phyloP scores from a whole-genome alignment of 2,797 vertebrate species.

The Etheostoma nigrum region DNA sequence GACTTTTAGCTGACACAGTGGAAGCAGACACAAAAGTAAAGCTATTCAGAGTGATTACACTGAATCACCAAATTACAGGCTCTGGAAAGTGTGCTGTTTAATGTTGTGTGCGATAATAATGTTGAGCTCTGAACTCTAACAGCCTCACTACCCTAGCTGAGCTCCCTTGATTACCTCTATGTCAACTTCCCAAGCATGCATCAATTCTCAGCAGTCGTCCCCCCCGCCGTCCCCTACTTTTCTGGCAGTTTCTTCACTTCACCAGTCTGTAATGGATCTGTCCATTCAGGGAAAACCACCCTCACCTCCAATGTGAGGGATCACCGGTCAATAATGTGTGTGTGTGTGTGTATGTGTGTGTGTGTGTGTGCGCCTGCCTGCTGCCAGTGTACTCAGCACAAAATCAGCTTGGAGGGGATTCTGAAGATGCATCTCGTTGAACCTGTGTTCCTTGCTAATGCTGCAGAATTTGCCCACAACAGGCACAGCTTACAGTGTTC shows the following conservation, averaged over 20 bases:
- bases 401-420: constrained; percentile 63
- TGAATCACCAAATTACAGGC: constrained; percentile 37
- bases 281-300: constrained; percentile 40
- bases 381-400: constrained; percentile 29
- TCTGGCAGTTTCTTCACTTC: constrained; percentile 47
- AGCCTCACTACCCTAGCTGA: background rate
- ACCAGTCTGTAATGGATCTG: constrained; percentile 54
- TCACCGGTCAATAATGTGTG: constrained; percentile 51
- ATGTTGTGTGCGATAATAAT: constrained; percentile 29
- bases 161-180: constrained; percentile 29
- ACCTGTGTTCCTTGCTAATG: constrained; percentile 24
- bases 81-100: constrained; percentile 28
- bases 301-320: constrained; percentile 49
- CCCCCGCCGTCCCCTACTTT: background rate
- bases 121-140: constrained; percentile 21
- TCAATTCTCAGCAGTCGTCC: constrained; percentile 6
- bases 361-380: constrained; percentile 5
- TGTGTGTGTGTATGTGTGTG: background rate
- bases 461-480: constrained; percentile 57
- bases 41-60: constrained; percentile 45
- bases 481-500: constrained; percentile 43
- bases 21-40: constrained; percentile 46
- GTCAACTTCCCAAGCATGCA: constrained; percentile 26
- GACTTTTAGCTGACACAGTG: constrained; percentile 45
- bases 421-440: constrained; percentile 45